These are phyloP conservation scores for Herpailurus yagouaroundi DNA, from an alignment of 2,113 vertebrate species.

Conservation along the genomic window DNA sequence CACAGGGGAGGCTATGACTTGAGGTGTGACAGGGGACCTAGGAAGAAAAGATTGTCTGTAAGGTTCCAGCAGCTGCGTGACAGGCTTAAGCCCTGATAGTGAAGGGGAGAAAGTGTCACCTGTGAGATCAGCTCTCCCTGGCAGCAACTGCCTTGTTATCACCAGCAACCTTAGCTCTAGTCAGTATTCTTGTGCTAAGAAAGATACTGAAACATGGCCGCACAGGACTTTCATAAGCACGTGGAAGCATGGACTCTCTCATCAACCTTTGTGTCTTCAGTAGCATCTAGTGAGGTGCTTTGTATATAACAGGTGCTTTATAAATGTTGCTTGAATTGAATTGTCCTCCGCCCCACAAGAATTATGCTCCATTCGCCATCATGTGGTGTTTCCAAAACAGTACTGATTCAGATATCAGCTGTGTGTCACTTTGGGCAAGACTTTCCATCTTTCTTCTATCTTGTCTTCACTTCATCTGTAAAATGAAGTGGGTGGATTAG, in stretches of 20 bases:
- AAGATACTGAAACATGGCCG: background rate
- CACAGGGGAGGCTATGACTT: background rate
- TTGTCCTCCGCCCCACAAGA: background rate
- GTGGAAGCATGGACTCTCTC: background rate
- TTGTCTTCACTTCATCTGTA: conserved; percentile 1
- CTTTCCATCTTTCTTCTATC: background rate
- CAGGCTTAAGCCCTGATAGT: background rate
- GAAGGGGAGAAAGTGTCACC: background rate
- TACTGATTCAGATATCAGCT: background rate
- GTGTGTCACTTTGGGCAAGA: background rate
- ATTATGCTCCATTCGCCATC: conserved; percentile 1
- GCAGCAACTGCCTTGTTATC: conserved; percentile 48
- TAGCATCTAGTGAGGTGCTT: conserved; percentile 64
- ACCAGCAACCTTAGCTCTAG: conserved; percentile 68
- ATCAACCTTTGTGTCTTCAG: conserved; percentile 28
- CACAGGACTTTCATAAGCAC: background rate
- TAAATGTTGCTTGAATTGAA: conserved; percentile 27
- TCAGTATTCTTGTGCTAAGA: conserved; percentile 47
- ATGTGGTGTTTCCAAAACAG: background rate
- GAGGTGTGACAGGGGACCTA: background rate
- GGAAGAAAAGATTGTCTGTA: background rate
- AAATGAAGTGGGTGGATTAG: background rate
- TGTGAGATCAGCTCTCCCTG: background rate
- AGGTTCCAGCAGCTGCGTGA: background rate
- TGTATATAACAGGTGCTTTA: conserved; percentile 71